Evolutionary conservation across 1,140 invertebrate genomes (phyloP), one percentile per base, ranked within the genome.

Genomic region (Leguminivora glycinivorella): DNA sequence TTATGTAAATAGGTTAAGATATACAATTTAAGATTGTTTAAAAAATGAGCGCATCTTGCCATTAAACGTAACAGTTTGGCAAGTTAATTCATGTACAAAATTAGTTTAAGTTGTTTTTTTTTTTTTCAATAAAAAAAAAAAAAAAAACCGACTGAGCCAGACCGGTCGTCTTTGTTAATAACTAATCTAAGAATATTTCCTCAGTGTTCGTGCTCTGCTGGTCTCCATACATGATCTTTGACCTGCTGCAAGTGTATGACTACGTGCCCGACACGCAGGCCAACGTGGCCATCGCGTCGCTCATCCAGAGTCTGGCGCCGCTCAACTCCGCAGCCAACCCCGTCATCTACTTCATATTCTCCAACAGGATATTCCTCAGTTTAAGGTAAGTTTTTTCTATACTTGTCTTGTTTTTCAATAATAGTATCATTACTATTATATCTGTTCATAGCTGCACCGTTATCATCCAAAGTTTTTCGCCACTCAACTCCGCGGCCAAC

Each of bases 161-260:
- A n/a, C n/a, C n/a, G n/a, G n/a, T n/a, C n/a, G n/a, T n/a, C n/a
- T n/a, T n/a, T n/a, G n/a, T n/a, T n/a, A n/a, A n/a, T n/a, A 34
- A 12, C 34, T 38, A 66, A 38, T 60, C 7, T 22, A 22, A 26
- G 31, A 67, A 29, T 58, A 17, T 34, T 71, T 76, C 75, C 14
- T 3, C 94, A 98, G 98, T 98, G 14, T 99, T 99, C 90, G 96
- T 99, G 67, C 83, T 98, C 2, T 99, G 98, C 92, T 99, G 98
- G 98, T 98, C 97, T 76, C 98, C 98, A 0, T 99, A 98, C 87
- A 97, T 98, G 84, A 93, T 99, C 38, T 99, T 98, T 88, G 97
- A 98, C 87, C 89, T 99, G 22, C 93, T 99, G 1, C 96, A 98
- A 94, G 97, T 98, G 29, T 98, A 96, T 89, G 96, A 95, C 14